Evolutionary conservation across 2,888 invertebrate species (phyloP).

Genomic region (Julus scandinavius): DNA sequence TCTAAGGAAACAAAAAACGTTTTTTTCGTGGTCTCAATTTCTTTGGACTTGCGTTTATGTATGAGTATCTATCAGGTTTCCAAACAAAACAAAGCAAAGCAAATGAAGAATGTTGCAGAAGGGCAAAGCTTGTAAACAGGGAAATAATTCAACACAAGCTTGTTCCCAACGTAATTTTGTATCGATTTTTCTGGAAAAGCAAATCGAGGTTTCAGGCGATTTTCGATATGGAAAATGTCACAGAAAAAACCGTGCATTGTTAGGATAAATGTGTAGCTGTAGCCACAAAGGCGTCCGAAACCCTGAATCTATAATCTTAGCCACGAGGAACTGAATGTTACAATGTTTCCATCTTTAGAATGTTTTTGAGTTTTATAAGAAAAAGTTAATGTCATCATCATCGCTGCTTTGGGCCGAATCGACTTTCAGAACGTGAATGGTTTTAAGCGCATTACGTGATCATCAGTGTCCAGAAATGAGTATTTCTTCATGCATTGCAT

Average conservation of each 20-base stretch:
- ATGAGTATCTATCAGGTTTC: background rate
- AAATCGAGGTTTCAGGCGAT: too few relatives aligned
- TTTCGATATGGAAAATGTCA: background rate
- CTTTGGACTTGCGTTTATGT: background rate
- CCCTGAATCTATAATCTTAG: background rate
- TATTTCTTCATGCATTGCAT: background rate
- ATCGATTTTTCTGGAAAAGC: background rate
- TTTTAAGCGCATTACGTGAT: background rate
- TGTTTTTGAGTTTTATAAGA: background rate
- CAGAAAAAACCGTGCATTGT: background rate
- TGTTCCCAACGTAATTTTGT: background rate
- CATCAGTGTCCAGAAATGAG: background rate
- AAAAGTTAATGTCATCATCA: background rate
- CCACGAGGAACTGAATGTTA: background rate
- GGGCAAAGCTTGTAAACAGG: conserved; percentile 5
- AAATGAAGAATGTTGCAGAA: background rate
- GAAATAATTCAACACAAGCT: background rate
- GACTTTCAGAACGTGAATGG: background rate
- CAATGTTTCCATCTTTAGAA: background rate
- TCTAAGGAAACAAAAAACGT: background rate
- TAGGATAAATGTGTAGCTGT: background rate
- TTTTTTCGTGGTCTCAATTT: background rate
- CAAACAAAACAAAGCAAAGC: background rate
- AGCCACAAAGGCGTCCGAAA: too few relatives aligned
- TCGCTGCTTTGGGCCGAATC: background rate